phyloP scores from a whole-genome alignment of 2,113 vertebrate genomes.

The Malurus elegans region DNA sequence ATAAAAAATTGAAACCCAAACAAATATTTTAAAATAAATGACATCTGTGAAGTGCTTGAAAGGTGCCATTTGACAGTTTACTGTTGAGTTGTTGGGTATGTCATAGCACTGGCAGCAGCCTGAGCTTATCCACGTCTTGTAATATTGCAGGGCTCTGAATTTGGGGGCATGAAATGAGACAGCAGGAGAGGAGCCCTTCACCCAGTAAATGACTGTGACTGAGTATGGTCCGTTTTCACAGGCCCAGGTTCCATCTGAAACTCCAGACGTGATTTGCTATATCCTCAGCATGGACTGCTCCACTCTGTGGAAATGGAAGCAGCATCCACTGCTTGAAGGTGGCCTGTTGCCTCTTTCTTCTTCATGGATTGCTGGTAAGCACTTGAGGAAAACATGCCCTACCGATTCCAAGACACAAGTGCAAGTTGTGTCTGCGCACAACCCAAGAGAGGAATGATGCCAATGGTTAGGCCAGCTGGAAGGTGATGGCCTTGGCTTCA shows the following conservation, averaged over 20 bases:
- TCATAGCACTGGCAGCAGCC: not conserved
- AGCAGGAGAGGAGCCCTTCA: not conserved
- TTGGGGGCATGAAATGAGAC: not conserved
- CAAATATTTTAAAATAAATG: constrained; percentile 35
- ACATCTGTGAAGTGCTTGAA: not conserved
- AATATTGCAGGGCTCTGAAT: not conserved
- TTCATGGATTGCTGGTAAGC: not conserved
- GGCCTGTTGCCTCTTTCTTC: not conserved
- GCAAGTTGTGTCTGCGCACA: not conserved
- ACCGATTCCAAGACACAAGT: not conserved
- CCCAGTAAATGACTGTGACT: not conserved
- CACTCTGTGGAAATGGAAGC: not conserved
- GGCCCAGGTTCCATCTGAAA: not conserved
- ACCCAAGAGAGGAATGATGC: not conserved
- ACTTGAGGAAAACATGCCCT: not conserved
- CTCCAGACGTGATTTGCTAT: fast-evolving
- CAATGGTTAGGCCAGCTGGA: not conserved
- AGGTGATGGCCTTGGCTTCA: not conserved
- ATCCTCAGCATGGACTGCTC: not conserved
- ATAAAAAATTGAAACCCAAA: constrained; percentile 10
- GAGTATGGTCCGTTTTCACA: not conserved
- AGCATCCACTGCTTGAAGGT: not conserved
- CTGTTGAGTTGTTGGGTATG: not conserved
- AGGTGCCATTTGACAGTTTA: not conserved
- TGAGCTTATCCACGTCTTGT: not conserved